phyloP scores from a whole-genome alignment of 2,797 vertebrate genomes.

The Amblyraja radiata region DNA sequence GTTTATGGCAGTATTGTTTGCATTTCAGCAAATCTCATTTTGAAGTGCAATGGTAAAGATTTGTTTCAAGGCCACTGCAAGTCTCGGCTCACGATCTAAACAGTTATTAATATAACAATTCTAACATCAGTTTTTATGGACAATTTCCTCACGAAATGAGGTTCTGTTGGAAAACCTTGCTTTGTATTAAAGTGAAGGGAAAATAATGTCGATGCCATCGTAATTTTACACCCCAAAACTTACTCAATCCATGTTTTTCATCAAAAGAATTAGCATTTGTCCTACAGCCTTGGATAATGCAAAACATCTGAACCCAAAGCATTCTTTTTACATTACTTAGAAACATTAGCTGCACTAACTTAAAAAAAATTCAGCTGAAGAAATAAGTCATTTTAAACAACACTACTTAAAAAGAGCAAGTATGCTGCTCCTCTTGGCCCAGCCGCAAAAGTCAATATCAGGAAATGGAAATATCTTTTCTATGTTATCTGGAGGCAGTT shows the following conservation, averaged over 20 bases:
- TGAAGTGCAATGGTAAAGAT: background rate
- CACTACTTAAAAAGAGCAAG: background rate
- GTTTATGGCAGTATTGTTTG: background rate
- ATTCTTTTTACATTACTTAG: slow-evolving; percentile 6
- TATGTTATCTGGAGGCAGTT: slow-evolving; percentile 14
- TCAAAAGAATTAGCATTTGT: background rate
- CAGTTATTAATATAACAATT: background rate
- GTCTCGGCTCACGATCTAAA: background rate
- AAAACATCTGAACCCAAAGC: background rate
- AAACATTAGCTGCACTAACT: background rate
- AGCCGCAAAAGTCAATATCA: background rate
- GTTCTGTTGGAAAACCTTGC: background rate
- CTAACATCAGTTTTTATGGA: background rate
- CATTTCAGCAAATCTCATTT: background rate
- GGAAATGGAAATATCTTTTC: slow-evolving; percentile 34
- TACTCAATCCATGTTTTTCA: background rate
- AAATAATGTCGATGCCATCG: background rate
- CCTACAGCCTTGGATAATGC: background rate
- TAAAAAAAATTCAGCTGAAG: slow-evolving; percentile 19
- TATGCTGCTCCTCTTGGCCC: background rate
- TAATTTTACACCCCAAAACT: background rate
- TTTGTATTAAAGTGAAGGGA: background rate
- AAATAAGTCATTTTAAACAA: background rate
- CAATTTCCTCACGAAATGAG: background rate
- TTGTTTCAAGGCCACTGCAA: background rate